Percentiles rank a stretch among this genome's conserved stretches.
Conservation (phyloP, 2,888 invertebrate species). For the Homarus gammarus region DNA sequence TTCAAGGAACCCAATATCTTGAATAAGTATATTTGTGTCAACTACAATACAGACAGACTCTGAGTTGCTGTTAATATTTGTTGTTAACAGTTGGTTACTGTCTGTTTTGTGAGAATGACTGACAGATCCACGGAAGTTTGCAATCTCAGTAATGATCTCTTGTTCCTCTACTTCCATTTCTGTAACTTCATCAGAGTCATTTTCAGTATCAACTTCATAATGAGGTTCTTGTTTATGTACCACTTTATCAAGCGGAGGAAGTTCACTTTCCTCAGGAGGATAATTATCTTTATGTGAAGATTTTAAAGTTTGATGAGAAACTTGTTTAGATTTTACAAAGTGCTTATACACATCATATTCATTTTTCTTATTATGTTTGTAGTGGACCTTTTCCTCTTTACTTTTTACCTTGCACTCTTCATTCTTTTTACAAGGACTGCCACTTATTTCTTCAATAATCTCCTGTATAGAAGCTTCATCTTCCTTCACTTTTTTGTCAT, state of each 20-base stretch:
- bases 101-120: conserved; percentile 3
- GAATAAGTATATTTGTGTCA: conserved; percentile 62
- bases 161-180: conserved; percentile 56
- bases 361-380: not conserved
- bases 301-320: not conserved
- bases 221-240: not conserved
- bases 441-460: not conserved
- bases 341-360: not conserved
- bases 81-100: not conserved
- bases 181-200: conserved; percentile 27
- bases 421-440: not conserved
- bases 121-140: conserved; percentile 47
- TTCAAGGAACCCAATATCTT: conserved; percentile 31
- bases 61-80: conserved; percentile 12
- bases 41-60: conserved; percentile 48
- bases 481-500: not conserved
- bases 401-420: not conserved
- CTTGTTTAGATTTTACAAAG: not conserved
- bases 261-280: not conserved
- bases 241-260: not conserved
- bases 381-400: not conserved
- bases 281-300: not conserved
- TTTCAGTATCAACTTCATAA: not conserved
- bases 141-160: conserved; percentile 48
- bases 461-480: not conserved